Evolutionary conservation across 2,797 vertebrate genomes (phyloP).

Genomic region (Darevskia mixta): DNA sequence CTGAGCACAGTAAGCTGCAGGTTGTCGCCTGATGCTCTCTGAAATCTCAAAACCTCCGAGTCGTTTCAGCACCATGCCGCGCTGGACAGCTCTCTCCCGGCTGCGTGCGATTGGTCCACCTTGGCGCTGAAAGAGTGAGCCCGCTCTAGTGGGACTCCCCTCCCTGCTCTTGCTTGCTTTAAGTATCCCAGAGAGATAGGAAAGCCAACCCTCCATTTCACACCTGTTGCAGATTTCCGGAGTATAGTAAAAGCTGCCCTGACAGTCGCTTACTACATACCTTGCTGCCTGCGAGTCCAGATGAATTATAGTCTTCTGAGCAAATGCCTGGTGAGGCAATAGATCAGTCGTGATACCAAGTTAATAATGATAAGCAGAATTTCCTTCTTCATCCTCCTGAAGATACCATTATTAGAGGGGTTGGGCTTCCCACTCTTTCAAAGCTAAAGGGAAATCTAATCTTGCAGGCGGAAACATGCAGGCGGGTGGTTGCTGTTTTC

Average conservation of each 20-base stretch:
- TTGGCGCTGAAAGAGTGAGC: neutral
- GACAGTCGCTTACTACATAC: neutral
- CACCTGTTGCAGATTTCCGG: neutral
- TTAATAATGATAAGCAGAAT: neutral
- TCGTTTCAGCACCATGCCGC: constrained; percentile 32
- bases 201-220: too few species aligned
- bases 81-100: constrained; percentile 38
- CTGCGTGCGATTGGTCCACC: constrained; percentile 17
- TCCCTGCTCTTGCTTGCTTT: too few species aligned
- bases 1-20: neutral
- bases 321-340: neutral
- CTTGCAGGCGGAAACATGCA: neutral
- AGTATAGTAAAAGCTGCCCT: too few species aligned
- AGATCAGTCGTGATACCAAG: neutral
- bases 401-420: neutral
- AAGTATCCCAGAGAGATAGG: neutral
- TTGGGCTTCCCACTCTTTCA: neutral
- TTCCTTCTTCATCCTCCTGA: neutral
- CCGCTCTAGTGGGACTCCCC: neutral
- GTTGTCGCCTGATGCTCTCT: neutral
- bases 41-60: constrained; percentile 10
- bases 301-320: neutral
- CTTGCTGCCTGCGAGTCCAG: neutral
- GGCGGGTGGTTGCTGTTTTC: neutral
- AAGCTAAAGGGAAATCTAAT: neutral